Base-by-base conservation (phyloP, 2,888 invertebrate species). In the Resseliella maxima region DNA sequence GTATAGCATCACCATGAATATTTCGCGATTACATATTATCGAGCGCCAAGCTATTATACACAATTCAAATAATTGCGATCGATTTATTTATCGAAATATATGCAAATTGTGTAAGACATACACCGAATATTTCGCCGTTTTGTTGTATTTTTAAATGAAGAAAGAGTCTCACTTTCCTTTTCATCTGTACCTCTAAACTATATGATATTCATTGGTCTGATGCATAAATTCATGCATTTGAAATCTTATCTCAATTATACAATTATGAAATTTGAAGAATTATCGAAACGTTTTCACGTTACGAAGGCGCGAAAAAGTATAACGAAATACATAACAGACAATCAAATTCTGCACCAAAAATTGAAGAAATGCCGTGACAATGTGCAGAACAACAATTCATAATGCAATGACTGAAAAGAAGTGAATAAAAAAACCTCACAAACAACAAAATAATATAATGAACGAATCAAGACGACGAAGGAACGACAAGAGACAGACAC, bases 341-440 rank as follows among this genome's bases (percentile, higher is more conserved):
- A 0, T 27, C 72, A 31, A 10, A 72, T 35, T 72, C 35, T 31
- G 72, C 72, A 31, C 31, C 72, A 72, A 72, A 50, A 72, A 31
- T n/a, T 35, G 72, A 72, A 72, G 31, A 72, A 72, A 72, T 35
- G 72, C 72, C 31, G 72, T 72, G 72, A 72, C 72, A 72, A 72
- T 72, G 72, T 72, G 72, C 72, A 72, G 72, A 72, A 72, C 72
- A 72, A 72, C 72, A 72, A 72, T 72, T 72, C 72, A 72, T 72
- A 72, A 72, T 35, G 72, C 72, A 72, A 72, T n/a, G n/a, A n/a
- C 72, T 35, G 24, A 72, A 72, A 72, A 24, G 72, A 72, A 72
- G n/a, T n/a, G n/a, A n/a, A n/a, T n/a, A n/a, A n/a, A n/a, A n/a
- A n/a, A n/a, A n/a, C n/a, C n/a, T n/a, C n/a, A n/a, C n/a, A n/a